Percentiles rank a stretch among this genome's conserved stretches.
Evolutionary conservation across 2,113 vertebrate genomes (phyloP).

Genomic region (Atractosteus spatula): DNA sequence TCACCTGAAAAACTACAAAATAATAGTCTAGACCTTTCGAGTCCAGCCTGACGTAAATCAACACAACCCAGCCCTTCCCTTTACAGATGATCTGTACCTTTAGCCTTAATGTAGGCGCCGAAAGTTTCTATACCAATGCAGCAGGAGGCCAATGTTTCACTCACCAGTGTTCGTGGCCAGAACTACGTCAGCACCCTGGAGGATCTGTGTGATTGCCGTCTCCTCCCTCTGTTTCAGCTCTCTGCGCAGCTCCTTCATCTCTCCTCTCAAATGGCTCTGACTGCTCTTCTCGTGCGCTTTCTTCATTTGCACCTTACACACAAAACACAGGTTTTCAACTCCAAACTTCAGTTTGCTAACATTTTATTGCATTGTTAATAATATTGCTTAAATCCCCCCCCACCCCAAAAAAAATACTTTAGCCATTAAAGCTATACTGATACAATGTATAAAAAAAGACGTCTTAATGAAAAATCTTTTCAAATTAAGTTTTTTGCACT

Average conservation of each 20-base stretch:
- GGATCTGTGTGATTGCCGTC: conserved; percentile 73
- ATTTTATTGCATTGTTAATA: too few relatives aligned
- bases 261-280: conserved; percentile 59
- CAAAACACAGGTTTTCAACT: neutral
- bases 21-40: too few relatives aligned
- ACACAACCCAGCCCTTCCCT: too few relatives aligned
- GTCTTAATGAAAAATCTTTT: neutral
- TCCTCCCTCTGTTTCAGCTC: conserved; percentile 84
- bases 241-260: conserved; percentile 78
- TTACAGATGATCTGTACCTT: too few relatives aligned
- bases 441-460: neutral
- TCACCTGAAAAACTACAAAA: too few relatives aligned
- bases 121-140: too few relatives aligned
- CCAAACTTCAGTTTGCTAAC: too few relatives aligned
- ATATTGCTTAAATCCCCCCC: too few relatives aligned
- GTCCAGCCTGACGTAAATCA: too few relatives aligned
- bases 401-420: too few relatives aligned
- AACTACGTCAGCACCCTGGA: conserved; percentile 70
- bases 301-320: conserved; percentile 67
- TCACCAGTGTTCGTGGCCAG: conserved; percentile 90
- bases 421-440: too few relatives aligned
- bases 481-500: neutral
- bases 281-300: conserved; percentile 76
- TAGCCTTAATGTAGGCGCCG: too few relatives aligned
- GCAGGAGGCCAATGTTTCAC: neutral